Evolutionary conservation across 2,888 invertebrate species (phyloP), one percentile per base, ranked within the genome.

Genomic region (Hyles lineata): DNA sequence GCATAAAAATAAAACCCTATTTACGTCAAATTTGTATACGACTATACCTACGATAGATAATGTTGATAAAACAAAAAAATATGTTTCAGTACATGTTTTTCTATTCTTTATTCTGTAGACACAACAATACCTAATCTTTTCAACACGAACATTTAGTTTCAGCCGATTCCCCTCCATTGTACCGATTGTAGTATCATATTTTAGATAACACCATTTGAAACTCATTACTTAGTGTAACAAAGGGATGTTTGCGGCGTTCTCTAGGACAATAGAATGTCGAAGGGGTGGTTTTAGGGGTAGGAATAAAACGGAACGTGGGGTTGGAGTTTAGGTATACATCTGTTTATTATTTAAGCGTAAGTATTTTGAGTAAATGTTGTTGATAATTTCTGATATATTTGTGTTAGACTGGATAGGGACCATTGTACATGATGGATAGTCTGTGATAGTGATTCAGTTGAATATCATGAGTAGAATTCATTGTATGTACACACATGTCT

Each of bases 141-240:
- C 43, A 43, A 50, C 43, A 25, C 23, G 23, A 67, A 43, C 43
- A 23, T 50, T 23, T 67, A 50, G 67, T 67, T 50, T 50, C 67
- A 25, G 43, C 1, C 67, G 67, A 67, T 67, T 17, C 50, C 67
- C 50, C 35, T 9, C 61, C 21, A 67, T 21, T 67, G 43, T 67
- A 7, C 50, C 43, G 43, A 43, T 67, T 67, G 15, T 67, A 17
- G 23, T 67, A 32, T 35, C 17, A 67, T 50, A 67, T 67, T 50
- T 67, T 43, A 67, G 67, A 67, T 67, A 67, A 67, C 67, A 62
- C 67, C 23, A 17, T 50, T 60, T 61, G 11, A 7, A 67, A 67
- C 67, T 67, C 67, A 50, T 67, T 67, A 67, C 67, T 67, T 67
- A 67, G 67, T 17, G 23, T 23, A 67, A 67, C 67, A 67, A 67